A percentile compares a stretch with the other conserved stretches of the same genome.
These are phyloP conservation scores for Spinus pinus DNA, from an alignment of 2,797 vertebrate genomes.

Conservation along the genomic window DNA sequence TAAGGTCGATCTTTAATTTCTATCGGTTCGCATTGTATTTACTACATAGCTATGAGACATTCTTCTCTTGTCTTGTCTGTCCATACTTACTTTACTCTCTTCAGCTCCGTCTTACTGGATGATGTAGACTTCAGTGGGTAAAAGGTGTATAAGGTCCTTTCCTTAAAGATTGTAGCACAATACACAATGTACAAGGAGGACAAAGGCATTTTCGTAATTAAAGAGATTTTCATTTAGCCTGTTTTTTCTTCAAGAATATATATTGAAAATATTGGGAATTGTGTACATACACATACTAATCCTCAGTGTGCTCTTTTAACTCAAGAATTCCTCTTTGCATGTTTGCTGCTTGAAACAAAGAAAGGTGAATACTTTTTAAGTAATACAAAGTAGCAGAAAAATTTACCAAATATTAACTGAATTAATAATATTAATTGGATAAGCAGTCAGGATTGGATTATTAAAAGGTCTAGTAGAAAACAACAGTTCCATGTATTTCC, in stretches of 20 bases:
- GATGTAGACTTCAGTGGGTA: not conserved
- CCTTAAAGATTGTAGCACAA: not conserved
- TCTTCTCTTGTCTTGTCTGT: not conserved
- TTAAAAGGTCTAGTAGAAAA: not conserved
- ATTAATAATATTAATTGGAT: not conserved
- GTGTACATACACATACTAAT: fast-evolving
- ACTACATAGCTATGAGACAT: not conserved
- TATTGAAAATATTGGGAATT: not conserved
- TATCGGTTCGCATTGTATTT: not conserved
- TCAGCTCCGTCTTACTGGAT: not conserved
- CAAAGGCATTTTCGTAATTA: not conserved
- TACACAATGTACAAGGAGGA: not conserved
- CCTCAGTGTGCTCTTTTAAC: not conserved
- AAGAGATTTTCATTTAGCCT: not conserved
- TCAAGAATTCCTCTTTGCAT: not conserved
- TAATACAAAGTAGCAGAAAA: not conserved
- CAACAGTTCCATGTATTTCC: not conserved
- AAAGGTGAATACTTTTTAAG: not conserved
- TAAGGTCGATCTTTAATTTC: not conserved
- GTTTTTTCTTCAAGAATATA: not conserved
- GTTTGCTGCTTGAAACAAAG: not conserved
- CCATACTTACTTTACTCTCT: not conserved
- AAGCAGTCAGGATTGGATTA: not conserved
- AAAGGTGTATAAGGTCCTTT: not conserved
- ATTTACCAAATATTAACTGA: not conserved